A percentile compares a stretch with the other conserved stretches of the same genome.
Evolutionary conservation across 2,888 invertebrate genomes (phyloP).

Genomic region (Macrophya alboannulata): DNA sequence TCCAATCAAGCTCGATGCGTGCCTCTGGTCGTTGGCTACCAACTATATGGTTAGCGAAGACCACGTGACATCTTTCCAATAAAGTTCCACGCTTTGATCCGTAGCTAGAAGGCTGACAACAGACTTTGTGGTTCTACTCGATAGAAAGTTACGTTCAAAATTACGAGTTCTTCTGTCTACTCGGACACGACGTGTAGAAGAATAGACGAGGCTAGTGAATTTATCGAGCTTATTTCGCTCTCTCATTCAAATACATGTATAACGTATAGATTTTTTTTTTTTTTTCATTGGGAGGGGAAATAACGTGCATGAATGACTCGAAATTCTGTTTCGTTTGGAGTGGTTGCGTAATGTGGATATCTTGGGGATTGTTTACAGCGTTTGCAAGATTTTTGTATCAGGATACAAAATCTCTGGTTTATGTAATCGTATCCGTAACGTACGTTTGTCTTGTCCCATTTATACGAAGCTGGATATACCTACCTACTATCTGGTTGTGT

Average conservation of each 20-base stretch:
- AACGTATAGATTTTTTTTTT: no score
- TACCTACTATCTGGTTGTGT: conserved; percentile 10
- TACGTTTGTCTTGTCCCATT: conserved; percentile 40
- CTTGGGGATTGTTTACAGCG: neutral
- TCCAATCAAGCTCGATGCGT: conserved; percentile 39
- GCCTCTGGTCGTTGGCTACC: neutral
- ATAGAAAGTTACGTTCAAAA: conserved; percentile 16
- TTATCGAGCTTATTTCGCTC: neutral
- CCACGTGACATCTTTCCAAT: conserved; percentile 49
- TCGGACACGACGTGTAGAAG: neutral
- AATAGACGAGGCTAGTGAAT: neutral
- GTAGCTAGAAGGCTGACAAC: conserved; percentile 17
- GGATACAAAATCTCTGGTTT: neutral
- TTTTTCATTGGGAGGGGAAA: neutral
- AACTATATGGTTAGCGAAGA: conserved; percentile 14
- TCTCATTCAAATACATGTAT: no score
- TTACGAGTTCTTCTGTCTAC: neutral
- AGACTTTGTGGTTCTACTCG: neutral
- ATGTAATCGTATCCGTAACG: conserved; percentile 10
- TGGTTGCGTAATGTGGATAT: neutral
- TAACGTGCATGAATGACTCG: neutral
- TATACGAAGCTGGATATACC: neutral
- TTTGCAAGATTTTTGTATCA: conserved; percentile 1
- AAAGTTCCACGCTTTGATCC: conserved; percentile 45
- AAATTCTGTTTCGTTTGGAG: neutral